Base-by-base conservation (phyloP, 2,888 invertebrate genomes). In the Brachyptera risi region DNA sequence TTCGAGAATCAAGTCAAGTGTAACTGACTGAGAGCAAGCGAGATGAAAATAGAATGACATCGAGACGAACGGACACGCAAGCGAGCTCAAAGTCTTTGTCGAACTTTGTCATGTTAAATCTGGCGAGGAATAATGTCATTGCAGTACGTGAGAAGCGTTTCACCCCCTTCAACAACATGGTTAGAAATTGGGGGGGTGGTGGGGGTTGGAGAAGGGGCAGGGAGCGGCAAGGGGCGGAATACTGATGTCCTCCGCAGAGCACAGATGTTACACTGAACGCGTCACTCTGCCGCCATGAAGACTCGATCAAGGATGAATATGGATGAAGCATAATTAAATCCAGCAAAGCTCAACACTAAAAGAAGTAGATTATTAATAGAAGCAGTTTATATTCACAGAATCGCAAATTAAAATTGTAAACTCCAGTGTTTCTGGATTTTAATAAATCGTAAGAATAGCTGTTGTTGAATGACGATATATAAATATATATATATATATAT, bases 211-310 rank as follows among this genome's bases (percentile, higher is more conserved):
- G 11, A 4, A 15, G 40, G 47, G 44, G 21, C 23, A 24, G n/a
- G 24, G 47, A 21, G 47, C 37, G 17, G 13, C 17, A 11, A 21
- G 54, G 35, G 35, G 54, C 37, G 54, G 54, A 17, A 54, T 54
- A 54, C 54, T 54, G 54, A 54, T 54, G 54, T 54, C 54, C 37
- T 54, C 54, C 37, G 35, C 54, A 47, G 47, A 23, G 54, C 54
- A 54, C 54, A 54, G 54, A 54, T 54, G 54, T 35, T 54, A 54
- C 54, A 35, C 3, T 37, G 35, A 15, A 9, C 26, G 19, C 24
- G 21, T 19, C 44, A 17, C 9, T 21, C 5, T 19, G 44, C 21
- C 5, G 44, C 44, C 19, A 19, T 44, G 44, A 47, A 47, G 47
- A 47, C 23, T 24, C 47, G 47, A 47, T 47, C 47, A 24, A 9